Conservation (phyloP, 2,113 vertebrate genomes). For the Dasyprocta punctata region DNA sequence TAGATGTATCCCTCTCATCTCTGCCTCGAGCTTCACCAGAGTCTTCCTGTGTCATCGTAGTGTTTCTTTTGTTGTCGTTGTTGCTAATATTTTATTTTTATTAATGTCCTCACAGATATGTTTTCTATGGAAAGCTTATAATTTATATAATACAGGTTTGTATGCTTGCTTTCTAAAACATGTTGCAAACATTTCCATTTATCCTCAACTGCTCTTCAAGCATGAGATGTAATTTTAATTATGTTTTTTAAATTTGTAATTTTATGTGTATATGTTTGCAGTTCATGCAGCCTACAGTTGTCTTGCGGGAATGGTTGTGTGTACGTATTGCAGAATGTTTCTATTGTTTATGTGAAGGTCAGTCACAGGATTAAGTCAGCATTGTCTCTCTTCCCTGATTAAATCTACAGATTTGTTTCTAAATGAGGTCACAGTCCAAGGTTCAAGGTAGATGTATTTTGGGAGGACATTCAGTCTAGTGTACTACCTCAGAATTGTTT, state of each 20-base stretch:
- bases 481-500: not conserved
- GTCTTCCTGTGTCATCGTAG: too few relatives aligned
- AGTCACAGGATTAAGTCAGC: not conserved
- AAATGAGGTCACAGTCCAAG: slow-evolving; percentile 5
- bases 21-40: not conserved
- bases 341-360: not conserved
- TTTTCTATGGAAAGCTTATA: not conserved
- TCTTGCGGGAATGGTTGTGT: not conserved
- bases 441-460: not conserved
- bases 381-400: not conserved
- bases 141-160: not conserved
- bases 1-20: not conserved
- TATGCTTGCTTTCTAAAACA: not conserved
- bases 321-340: not conserved
- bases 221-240: not conserved
- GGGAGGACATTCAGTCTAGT: not conserved
- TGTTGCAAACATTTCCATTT: not conserved
- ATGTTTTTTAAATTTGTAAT: not conserved
- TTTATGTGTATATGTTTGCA: not conserved
- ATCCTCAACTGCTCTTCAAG: not conserved
- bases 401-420: too few relatives aligned
- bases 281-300: not conserved
- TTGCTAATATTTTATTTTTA: not conserved
- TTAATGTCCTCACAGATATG: not conserved
- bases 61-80: not conserved